phyloP scores from a whole-genome alignment of 1,140 invertebrate genomes.

The Polyergus mexicanus region DNA sequence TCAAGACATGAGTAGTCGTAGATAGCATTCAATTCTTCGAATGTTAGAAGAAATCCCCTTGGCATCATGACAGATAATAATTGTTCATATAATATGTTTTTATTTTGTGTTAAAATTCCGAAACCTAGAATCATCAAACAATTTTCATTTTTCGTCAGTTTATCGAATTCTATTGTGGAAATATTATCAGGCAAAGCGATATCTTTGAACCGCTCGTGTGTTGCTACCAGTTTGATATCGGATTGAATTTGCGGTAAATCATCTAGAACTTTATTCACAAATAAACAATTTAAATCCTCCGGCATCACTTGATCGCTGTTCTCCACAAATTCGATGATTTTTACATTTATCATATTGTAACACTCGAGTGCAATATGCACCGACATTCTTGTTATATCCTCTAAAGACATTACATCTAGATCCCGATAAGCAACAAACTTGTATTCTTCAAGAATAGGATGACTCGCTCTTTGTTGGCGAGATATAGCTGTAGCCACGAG shows the following conservation, averaged over 20 bases:
- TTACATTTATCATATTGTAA: no score
- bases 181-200: constrained; percentile 79
- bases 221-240: not conserved
- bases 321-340: no score
- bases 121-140: constrained; percentile 87
- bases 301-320: no score
- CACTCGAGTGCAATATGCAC: no score
- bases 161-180: not conserved
- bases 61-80: constrained; percentile 65
- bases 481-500: no score
- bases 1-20: constrained; percentile 68
- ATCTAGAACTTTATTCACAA: constrained; percentile 87
- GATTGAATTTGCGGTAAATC: constrained; percentile 89
- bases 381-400: no score
- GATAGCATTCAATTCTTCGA: constrained; percentile 78
- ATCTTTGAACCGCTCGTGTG: not conserved
- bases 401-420: no score
- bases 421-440: no score
- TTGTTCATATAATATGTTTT: not conserved
- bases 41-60: constrained; percentile 85
- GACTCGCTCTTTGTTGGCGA: no score
- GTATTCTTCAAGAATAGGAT: no score
- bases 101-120: not conserved
- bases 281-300: no score
- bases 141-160: constrained; percentile 82